Conservation (phyloP, 2,797 vertebrate genomes). For the Cryptoprocta ferox region DNA sequence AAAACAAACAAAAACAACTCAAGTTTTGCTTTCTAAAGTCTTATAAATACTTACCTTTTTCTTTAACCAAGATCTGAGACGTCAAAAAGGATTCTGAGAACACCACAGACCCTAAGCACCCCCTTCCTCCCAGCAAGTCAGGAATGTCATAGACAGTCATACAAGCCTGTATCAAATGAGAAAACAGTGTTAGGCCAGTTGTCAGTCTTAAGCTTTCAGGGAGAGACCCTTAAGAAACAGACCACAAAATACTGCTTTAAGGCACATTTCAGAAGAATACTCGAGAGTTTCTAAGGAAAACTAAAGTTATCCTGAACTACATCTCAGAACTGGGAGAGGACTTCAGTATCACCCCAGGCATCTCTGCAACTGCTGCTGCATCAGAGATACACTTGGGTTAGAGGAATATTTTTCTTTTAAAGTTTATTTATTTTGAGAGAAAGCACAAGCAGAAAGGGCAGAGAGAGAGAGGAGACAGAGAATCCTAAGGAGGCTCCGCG, state of each 20-base stretch:
- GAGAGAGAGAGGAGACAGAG: too few species aligned
- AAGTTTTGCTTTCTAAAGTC: slow-evolving; percentile 33
- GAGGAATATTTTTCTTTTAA: not conserved
- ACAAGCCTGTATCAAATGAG: slow-evolving; percentile 88
- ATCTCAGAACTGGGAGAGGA: not conserved
- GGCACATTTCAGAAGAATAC: not conserved
- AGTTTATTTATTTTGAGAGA: too few species aligned
- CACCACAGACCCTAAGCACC: slow-evolving; percentile 93
- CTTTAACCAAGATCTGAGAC: slow-evolving; percentile 94
- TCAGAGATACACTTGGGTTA: not conserved
- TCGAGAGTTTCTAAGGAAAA: slow-evolving; percentile 34
- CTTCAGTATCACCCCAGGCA: not conserved
- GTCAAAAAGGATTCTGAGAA: slow-evolving; percentile 98
- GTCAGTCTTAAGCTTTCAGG: not conserved
- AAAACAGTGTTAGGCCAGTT: slow-evolving; percentile 14
- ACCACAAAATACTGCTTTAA: not conserved
- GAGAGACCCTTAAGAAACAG: not conserved
- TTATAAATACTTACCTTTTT: slow-evolving; percentile 89
- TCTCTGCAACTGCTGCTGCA: not conserved
- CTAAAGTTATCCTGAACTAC: not conserved
- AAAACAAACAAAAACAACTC: not conserved
- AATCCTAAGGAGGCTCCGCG: too few species aligned
- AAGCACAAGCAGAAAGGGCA: too few species aligned
- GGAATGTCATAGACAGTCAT: slow-evolving; percentile 95
- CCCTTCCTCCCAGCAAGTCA: slow-evolving; percentile 88